These are phyloP conservation scores for Bombus consobrinus DNA, from an alignment of 1,140 invertebrate genomes.

Conservation along the genomic window DNA sequence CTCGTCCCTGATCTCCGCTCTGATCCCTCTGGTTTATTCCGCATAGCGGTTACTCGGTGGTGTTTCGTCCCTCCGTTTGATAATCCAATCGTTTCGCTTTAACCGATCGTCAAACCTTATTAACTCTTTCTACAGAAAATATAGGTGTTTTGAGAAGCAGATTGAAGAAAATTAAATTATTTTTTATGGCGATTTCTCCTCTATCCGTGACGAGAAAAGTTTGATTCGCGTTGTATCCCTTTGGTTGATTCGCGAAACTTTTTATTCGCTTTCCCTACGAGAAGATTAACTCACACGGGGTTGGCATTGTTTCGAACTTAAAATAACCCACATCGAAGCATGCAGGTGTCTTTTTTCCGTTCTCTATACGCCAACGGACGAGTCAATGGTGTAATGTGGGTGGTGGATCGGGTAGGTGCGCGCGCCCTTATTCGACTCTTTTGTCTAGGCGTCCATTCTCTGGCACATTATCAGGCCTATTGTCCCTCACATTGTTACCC, in stretches of 20 bases:
- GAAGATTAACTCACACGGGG: not conserved
- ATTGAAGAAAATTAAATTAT: not conserved
- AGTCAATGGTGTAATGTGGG: slow-evolving; percentile 69
- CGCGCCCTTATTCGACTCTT: slow-evolving; percentile 81
- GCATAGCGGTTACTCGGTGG: slow-evolving; percentile 49
- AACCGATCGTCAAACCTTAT: not conserved
- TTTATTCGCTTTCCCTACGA: not conserved
- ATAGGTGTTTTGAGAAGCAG: no score
- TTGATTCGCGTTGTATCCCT: not conserved
- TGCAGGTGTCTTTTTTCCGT: slow-evolving; percentile 60
- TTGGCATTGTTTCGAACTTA: slow-evolving; percentile 22
- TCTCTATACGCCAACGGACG: slow-evolving; percentile 55
- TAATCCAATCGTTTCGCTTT: slow-evolving; percentile 26
- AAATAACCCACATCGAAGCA: slow-evolving; percentile 47
- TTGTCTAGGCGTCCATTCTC: slow-evolving; percentile 83
- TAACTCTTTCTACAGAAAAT: not conserved
- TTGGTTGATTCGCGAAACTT: not conserved
- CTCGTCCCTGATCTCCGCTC: slow-evolving; percentile 51
- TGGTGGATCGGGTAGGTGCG: slow-evolving; percentile 74
- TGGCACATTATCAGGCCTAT: slow-evolving; percentile 83
- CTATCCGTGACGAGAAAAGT: not conserved
- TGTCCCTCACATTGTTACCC: slow-evolving; percentile 83
- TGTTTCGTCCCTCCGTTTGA: slow-evolving; percentile 28
- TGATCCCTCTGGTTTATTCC: slow-evolving; percentile 58
- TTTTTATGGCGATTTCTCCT: not conserved